Conservation (phyloP, 2,113 vertebrate species). For the Hypanus sabinus region DNA sequence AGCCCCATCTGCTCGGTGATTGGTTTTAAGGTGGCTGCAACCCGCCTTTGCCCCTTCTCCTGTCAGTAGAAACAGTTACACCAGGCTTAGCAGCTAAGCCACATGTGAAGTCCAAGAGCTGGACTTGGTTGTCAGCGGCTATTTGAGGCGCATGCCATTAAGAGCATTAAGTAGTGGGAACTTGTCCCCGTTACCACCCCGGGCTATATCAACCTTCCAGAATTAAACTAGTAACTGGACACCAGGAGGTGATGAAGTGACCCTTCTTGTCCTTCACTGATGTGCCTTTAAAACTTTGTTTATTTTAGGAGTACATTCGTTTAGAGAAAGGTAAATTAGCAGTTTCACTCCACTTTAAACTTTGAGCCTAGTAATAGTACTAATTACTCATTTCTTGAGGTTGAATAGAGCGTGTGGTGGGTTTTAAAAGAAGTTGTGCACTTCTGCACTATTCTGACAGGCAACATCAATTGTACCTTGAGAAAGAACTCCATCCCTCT, state of each 20-base stretch:
- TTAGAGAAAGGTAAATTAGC: neutral
- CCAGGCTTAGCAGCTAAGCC: too few relatives aligned
- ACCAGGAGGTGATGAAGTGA: neutral
- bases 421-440: slow-evolving; percentile 4
- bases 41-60: too few relatives aligned
- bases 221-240: neutral
- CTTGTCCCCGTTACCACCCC: too few relatives aligned
- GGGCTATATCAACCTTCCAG: neutral
- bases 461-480: neutral
- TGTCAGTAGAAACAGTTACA: too few relatives aligned
- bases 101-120: too few relatives aligned
- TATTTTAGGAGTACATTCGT: neutral
- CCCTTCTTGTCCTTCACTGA: neutral
- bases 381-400: neutral
- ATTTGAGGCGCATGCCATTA: too few relatives aligned
- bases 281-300: neutral
- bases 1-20: too few relatives aligned
- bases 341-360: neutral
- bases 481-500: slow-evolving; percentile 4
- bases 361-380: neutral
- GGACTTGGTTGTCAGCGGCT: too few relatives aligned
- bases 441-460: neutral
- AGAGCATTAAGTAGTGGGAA: too few relatives aligned
- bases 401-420: neutral
- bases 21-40: too few relatives aligned